Conservation (phyloP, 1,140 invertebrate genomes). For the Lordiphosa mommai region DNA sequence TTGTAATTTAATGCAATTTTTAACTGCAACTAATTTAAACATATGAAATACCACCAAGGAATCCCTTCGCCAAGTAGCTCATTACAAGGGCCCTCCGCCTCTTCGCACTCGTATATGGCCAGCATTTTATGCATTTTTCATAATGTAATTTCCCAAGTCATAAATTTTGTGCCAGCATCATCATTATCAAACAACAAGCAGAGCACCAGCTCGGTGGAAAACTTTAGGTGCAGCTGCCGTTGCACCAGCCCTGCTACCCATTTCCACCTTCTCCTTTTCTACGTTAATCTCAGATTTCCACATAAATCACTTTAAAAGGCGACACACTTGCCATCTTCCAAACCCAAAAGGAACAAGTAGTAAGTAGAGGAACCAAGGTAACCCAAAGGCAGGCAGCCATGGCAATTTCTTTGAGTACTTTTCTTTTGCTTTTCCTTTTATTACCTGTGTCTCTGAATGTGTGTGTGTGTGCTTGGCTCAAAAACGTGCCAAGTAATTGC, state of each 20-base stretch:
- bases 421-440: conserved; percentile 53
- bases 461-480: conserved; percentile 20
- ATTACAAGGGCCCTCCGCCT: conserved; percentile 15
- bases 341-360: conserved; percentile 17
- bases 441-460: conserved; percentile 5
- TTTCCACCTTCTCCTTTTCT: conserved; percentile 25
- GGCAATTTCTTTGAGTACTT: conserved; percentile 74
- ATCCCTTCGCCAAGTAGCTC: conserved; percentile 22
- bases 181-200: conserved; percentile 59
- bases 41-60: conserved; percentile 22
- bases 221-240: conserved; percentile 38
- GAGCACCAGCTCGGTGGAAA: conserved; percentile 12
- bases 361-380: conserved; percentile 10
- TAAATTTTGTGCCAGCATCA: conserved; percentile 68
- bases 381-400: conserved; percentile 22
- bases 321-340: conserved; percentile 43
- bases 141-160: conserved; percentile 73
- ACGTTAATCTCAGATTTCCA: conserved; percentile 71
- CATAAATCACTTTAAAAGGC: conserved; percentile 74
- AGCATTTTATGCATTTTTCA: conserved; percentile 68
- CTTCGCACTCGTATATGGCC: conserved; percentile 2
- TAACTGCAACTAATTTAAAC: conserved; percentile 39
- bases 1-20: conserved; percentile 13
- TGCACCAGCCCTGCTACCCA: conserved; percentile 23
- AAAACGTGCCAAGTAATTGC: conserved; percentile 56